A percentile compares a stretch with the other conserved stretches of the same genome.
phyloP scores from a whole-genome alignment of 2,797 vertebrate species.

The Tenualosa thibaudeaui region DNA sequence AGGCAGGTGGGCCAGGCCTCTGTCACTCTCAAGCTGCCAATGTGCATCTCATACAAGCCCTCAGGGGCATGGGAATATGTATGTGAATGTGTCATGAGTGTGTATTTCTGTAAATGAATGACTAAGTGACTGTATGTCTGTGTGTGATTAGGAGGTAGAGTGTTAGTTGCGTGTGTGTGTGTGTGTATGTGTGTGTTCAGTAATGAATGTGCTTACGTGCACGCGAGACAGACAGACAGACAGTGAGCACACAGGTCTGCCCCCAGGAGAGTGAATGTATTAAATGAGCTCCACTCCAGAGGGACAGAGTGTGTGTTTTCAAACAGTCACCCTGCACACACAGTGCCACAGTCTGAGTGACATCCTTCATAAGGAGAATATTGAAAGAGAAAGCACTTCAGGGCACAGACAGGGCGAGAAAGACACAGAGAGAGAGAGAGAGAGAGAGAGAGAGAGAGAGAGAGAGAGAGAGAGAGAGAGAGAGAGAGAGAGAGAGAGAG shows the following conservation, averaged over 20 bases:
- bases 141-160: neutral
- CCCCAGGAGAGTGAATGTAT: constrained; percentile 44
- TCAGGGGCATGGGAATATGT: constrained; percentile 40
- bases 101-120: neutral
- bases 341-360: constrained; percentile 49
- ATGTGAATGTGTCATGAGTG: neutral
- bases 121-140: neutral
- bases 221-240: neutral
- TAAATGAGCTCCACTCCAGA: constrained; percentile 53
- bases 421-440: constrained; percentile 55
- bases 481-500: neutral
- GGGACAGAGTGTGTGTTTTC: constrained; percentile 60
- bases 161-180: neutral
- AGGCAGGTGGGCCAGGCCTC: constrained; percentile 54
- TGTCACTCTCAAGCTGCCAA: constrained; percentile 51
- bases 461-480: constrained; percentile 54
- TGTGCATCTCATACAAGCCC: constrained; percentile 24
- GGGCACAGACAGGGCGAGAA: constrained; percentile 21
- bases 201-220: neutral
- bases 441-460: constrained; percentile 1
- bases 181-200: neutral
- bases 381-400: constrained; percentile 66
- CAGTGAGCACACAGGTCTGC: constrained; percentile 29
- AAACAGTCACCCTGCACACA: constrained; percentile 61
- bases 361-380: constrained; percentile 72